Evolutionary conservation across 1,140 invertebrate species (phyloP), one percentile per base, ranked within the genome.

Genomic region (Ceratosolen fusciceps): DNA sequence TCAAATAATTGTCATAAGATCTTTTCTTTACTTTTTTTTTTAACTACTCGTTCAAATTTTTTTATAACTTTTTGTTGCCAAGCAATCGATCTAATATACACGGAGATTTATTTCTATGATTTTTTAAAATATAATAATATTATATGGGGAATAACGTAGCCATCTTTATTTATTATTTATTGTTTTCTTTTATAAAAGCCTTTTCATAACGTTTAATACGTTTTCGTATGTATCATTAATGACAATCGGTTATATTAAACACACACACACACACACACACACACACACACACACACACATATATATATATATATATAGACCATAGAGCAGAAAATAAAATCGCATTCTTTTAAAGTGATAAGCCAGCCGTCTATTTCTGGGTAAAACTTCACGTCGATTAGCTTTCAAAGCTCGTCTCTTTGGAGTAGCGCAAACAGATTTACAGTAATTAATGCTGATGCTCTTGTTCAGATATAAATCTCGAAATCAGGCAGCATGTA

Each of bases 331-430:
- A 73, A 31, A 60, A 43, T 39, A 58, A 37, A 74, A 24, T 56
- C 31, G 24, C 9, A 39, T 26, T 52, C 8, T n/a, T 58, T 74
- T 21, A 21, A 60, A 58, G 31, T 62, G 29, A 24, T 4, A 49
- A 71, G n/a, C n/a, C n/a, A 68, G 71, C 77, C 77, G 62, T 68
- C 62, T 52, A 68, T 74, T 52, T 68, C 62, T 47, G 62, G n/a
- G 26, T 67, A 79, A n/a, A n/a, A 68, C 3, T 39, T 79, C 37
- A 54, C 47, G 49, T 74, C 2, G 24, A 56, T 74, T 79, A 56
- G 54, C 68, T 68, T 67, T 74, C 60, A 71, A 79, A 79, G 39
- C 77, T 79, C 74, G 71, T 79, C 47, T 72, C 62, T 74, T 16
- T 58, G 34, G 24, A 74, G 77, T 71, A 79, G 71, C 58, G 21